phyloP scores from a whole-genome alignment of 2,888 invertebrate species.

The Amitus sp. region DNA sequence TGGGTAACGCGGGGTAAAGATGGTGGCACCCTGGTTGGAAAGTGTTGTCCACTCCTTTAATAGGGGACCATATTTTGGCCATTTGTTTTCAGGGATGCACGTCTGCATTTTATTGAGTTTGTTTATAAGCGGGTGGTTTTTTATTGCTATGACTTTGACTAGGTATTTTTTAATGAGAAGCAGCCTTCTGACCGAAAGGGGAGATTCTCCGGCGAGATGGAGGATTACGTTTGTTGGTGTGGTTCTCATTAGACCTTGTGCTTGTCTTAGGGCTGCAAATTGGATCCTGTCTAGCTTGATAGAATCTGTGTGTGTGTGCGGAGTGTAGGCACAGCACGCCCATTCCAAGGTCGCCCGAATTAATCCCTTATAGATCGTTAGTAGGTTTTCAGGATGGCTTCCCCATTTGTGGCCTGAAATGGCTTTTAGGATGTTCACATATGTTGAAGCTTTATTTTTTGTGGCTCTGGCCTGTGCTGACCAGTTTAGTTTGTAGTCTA shows the following conservation, averaged over 20 bases:
- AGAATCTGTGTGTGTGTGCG: neutral
- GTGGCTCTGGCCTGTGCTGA: neutral
- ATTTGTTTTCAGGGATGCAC: too few relatives aligned
- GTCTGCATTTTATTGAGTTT: too few relatives aligned
- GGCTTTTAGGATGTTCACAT: neutral
- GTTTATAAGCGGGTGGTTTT: too few relatives aligned
- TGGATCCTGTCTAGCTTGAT: neutral
- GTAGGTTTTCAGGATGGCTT: neutral
- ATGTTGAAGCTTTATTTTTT: neutral
- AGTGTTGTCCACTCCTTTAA: too few relatives aligned
- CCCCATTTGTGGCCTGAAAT: neutral
- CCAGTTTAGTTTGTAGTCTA: slow-evolving; percentile 7
- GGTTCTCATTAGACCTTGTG: neutral
- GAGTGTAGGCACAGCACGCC: neutral
- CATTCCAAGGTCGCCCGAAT: slow-evolving; percentile 9
- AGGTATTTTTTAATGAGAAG: neutral
- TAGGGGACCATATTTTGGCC: too few relatives aligned
- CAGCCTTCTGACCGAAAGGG: neutral
- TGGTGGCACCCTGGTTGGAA: too few relatives aligned
- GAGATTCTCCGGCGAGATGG: neutral
- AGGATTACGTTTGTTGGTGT: neutral
- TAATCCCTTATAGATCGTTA: slow-evolving; percentile 5
- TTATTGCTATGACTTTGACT: neutral
- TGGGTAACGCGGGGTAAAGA: too few relatives aligned
- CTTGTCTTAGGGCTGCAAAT: neutral